Conservation (phyloP, 2,888 invertebrate species). For the Mythimna albipuncta region DNA sequence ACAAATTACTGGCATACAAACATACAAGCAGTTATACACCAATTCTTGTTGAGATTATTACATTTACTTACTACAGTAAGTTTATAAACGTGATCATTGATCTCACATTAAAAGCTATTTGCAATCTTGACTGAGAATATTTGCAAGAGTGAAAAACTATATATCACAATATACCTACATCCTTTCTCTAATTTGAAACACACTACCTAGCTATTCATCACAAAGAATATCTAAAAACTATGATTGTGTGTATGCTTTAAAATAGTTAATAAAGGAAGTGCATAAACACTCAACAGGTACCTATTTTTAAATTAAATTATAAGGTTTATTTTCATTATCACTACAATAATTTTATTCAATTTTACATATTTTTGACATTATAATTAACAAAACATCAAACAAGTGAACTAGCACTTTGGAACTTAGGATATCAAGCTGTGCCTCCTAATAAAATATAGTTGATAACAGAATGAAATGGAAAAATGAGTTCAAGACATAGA, state of each 20-base stretch:
- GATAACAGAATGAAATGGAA: background rate
- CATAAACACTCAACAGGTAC: conserved; percentile 22
- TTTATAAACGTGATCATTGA: conserved; percentile 35
- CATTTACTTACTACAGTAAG: conserved; percentile 35
- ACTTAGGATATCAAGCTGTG: conserved; percentile 21
- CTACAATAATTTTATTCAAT: conserved; percentile 12
- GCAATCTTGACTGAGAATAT: conserved; percentile 39
- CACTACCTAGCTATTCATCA: conserved; percentile 55
- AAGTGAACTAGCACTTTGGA: conserved; percentile 11
- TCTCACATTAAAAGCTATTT: conserved; percentile 45
- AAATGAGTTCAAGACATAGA: conserved; percentile 5
- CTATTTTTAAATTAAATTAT: conserved; percentile 11
- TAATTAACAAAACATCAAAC: conserved; percentile 8
- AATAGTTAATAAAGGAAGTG: conserved; percentile 30
- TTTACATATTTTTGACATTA: conserved; percentile 1
- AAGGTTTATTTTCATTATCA: background rate
- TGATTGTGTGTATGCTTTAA: conserved; percentile 31
- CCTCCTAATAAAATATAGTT: background rate
- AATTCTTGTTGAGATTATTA: conserved; percentile 40
- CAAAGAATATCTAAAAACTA: conserved; percentile 49
- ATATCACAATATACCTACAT: conserved; percentile 45
- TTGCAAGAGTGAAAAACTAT: conserved; percentile 50
- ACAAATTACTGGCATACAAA: conserved; percentile 21
- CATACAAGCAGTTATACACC: conserved; percentile 23
- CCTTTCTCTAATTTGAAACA: conserved; percentile 41